phyloP scores from a whole-genome alignment of 35 echinoderm and acorn worm species.

The Lytechinus pictus region DNA sequence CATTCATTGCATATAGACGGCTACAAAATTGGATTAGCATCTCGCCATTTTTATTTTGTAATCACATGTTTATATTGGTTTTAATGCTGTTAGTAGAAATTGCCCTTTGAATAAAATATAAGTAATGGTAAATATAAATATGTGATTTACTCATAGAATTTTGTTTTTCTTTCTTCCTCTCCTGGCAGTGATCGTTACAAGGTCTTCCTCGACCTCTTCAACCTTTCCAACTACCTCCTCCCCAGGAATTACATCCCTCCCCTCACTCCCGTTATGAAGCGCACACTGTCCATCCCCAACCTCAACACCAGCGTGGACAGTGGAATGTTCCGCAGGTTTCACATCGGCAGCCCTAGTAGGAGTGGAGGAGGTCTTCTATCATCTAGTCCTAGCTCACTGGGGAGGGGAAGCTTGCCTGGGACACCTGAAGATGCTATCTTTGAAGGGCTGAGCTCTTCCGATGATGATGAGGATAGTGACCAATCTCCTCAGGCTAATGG shows the following conservation, averaged over 20 bases:
- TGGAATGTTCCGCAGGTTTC: conserved; percentile 25
- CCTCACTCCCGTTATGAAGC: conserved; percentile 67
- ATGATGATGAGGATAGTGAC: neutral
- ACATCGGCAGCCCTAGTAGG: conserved; percentile 27
- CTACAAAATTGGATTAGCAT: too few species aligned
- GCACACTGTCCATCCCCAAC: conserved; percentile 72
- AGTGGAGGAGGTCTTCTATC: neutral
- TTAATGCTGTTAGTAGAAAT: too few species aligned
- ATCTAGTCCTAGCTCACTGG: neutral
- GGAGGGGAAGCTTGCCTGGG: neutral
- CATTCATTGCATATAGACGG: too few species aligned
- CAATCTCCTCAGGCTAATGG: neutral
- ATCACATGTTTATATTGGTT: too few species aligned
- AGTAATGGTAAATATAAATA: too few species aligned
- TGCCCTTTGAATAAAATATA: too few species aligned
- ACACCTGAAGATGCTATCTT: neutral
- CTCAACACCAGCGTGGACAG: conserved; percentile 32
- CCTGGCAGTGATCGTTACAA: conserved; percentile 94
- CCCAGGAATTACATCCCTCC: conserved; percentile 84
- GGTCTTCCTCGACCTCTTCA: conserved; percentile 93
- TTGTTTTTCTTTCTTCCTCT: neutral
- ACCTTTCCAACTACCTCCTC: conserved; percentile 87
- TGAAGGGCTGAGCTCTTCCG: conserved; percentile 41
- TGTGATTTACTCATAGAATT: too few species aligned
- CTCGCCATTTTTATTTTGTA: too few species aligned